phyloP scores from a whole-genome alignment of 2,113 vertebrate species.

The Potamarius usumacintae region DNA sequence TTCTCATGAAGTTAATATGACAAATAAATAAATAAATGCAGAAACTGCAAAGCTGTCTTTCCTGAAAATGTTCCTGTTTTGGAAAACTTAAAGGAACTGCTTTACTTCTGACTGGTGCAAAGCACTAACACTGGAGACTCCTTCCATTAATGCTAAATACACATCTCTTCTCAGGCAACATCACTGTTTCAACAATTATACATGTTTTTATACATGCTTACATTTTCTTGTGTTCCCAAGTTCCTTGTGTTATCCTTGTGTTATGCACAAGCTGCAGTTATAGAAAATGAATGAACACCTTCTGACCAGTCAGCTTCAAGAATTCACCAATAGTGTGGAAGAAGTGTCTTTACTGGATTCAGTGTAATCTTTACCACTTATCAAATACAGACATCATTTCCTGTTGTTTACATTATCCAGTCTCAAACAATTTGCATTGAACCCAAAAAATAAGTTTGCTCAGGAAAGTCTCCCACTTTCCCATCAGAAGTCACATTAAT shows the following conservation, averaged over 20 bases:
- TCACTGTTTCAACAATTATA: background rate
- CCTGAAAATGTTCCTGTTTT: no score
- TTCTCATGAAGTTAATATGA: no score
- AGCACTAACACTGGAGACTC: background rate
- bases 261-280: background rate
- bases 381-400: background rate
- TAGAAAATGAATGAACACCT: background rate
- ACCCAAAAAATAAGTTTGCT: background rate
- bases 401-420: background rate
- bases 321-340: background rate
- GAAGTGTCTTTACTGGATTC: background rate
- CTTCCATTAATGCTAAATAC: background rate
- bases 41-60: no score
- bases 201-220: background rate
- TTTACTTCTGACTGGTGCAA: background rate
- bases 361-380: background rate
- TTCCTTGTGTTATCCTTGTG: background rate
- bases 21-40: no score
- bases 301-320: background rate
- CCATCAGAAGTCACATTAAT: background rate
- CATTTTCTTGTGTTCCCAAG: background rate
- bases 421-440: background rate
- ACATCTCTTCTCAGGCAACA: no score
- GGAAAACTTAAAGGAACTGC: background rate
- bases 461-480: background rate